Base-by-base conservation (phyloP, 2,888 invertebrate genomes). In the Phymatocera aterrima region DNA sequence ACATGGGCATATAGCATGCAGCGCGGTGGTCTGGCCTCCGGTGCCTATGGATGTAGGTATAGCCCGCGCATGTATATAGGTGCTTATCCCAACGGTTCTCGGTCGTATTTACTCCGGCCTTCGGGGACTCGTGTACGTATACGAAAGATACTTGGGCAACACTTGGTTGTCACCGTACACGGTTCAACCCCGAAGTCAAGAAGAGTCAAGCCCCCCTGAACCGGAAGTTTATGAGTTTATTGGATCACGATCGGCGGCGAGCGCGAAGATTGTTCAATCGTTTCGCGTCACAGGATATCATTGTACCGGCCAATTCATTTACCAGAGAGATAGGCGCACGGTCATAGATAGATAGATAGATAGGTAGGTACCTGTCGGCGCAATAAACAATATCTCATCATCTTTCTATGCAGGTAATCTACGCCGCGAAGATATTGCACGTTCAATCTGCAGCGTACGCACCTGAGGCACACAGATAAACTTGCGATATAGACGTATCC, bases 121-220 rank as follows among this genome's bases (percentile, higher is more conserved):
- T 5, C 31, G 28, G 65, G 65, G 65, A 68, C 43, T 65, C 65
- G 31, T 70, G n/a, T n/a, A n/a, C n/a, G n/a, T n/a, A n/a, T n/a
- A 10, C 70, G 28, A 21, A 48, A 18, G 48, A 31, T 24, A 21
- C 24, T 31, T 18, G 8, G 70, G 21, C 28, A 51, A 70, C 70
- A 70, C 51, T 70, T 34, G 48, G 48, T 15, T 43, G 70, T 70
- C 70, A 51, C 70, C 46, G 15, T 31, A 34, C 70, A 10, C 8
- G 18, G 18, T 51, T n/a, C 18, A n/a, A n/a, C 18, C 15, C 31
- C 48, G n/a, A n/a, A n/a, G n/a, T n/a, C n/a, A 18, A n/a, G 6
- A 37, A 64, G 18, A n/a, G 64, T 37, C 34, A n/a, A 40, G 2
- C 31, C 2, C 21, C 15, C 15, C 15, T 12, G 28, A 46, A 68